Evolutionary conservation across 2,888 invertebrate species (phyloP), one percentile per base, ranked within the genome.

Genomic region (Parasteatoda lunata): DNA sequence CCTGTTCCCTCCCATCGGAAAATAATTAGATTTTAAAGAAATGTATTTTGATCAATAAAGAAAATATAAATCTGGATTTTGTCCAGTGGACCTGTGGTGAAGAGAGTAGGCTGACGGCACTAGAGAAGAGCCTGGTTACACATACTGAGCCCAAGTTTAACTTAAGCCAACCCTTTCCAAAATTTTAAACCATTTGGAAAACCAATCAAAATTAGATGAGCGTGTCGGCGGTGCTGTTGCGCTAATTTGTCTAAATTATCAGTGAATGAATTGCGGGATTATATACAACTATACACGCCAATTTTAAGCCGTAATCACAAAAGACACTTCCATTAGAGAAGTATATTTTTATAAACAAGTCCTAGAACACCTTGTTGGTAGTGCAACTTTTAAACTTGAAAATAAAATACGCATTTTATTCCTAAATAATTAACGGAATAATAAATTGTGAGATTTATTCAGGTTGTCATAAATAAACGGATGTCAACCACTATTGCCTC

Each of bases 291-390:
- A 45, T 78, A 54, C 52, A 71, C 82, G 77, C 72, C 78, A 88
- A 72, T 76, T 86, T 81, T 80, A 79, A 73, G 75, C 69, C 83
- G 69, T 64, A 84, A 69, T 72, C 70, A 77, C 65, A 59, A 76
- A 30, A 80, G 70, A 78, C 77, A 87, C 88, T 88, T 88, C 88
- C 84, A 88, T 66, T 73, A 88, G 88, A 88, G 88, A 88, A 88
- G 88, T 88, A 79, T 88, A 88, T 88, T 88, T 88, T 88, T 88
- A 76, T 88, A 88, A 88, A 77, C 75, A 81, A 84, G 76, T 84
- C 84, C 80, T 88, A 88, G 84, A 88, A 88, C 79, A 84, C 88
- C 84, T 84, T 81, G 88, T 84, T 88, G 88, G 88, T 88, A 83
- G 83, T 79, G 83, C 88, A 88, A 82, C 83, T 88, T 88, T 88